phyloP scores from a whole-genome alignment of 2,797 vertebrate species.

The Pantherophis vulpinus region DNA sequence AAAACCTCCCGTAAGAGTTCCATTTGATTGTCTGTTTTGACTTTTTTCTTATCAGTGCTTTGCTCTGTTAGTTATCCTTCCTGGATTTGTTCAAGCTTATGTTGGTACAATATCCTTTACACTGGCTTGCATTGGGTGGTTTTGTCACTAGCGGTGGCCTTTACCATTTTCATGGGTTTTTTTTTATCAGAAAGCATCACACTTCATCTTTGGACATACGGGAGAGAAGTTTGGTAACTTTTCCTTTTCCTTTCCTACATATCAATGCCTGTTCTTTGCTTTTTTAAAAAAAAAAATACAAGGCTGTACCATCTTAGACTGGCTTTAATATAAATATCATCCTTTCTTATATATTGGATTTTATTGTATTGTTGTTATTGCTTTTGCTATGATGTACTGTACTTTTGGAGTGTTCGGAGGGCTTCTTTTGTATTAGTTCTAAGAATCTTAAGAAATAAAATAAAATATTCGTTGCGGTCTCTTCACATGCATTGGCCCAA shows the following conservation, averaged over 20 bases:
- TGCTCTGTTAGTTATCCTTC: slow-evolving; percentile 5
- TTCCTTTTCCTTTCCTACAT: background rate
- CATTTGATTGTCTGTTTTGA: background rate
- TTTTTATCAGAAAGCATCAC: slow-evolving; percentile 11
- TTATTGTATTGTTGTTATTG: background rate
- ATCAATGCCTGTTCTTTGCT: background rate
- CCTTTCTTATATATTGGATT: background rate
- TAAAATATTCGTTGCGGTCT: no score
- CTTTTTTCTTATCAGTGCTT: slow-evolving; percentile 20
- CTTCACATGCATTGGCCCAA: background rate
- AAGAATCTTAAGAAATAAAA: background rate
- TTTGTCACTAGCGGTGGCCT: slow-evolving; percentile 4
- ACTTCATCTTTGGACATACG: background rate
- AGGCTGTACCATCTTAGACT: background rate
- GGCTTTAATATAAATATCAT: background rate
- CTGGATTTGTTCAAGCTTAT: slow-evolving; percentile 13
- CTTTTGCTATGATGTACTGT: background rate
- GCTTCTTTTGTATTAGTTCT: background rate
- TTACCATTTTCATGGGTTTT: background rate
- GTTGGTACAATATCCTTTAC: slow-evolving; percentile 22
- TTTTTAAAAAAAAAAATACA: background rate
- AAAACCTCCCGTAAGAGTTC: slow-evolving; percentile 1
- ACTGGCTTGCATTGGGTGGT: background rate
- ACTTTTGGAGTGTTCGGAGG: background rate
- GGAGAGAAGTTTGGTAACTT: background rate